A percentile compares a stretch with the other conserved stretches of the same genome.
Conservation (phyloP, 2,888 invertebrate genomes). For the Tenthredo distinguenda region DNA sequence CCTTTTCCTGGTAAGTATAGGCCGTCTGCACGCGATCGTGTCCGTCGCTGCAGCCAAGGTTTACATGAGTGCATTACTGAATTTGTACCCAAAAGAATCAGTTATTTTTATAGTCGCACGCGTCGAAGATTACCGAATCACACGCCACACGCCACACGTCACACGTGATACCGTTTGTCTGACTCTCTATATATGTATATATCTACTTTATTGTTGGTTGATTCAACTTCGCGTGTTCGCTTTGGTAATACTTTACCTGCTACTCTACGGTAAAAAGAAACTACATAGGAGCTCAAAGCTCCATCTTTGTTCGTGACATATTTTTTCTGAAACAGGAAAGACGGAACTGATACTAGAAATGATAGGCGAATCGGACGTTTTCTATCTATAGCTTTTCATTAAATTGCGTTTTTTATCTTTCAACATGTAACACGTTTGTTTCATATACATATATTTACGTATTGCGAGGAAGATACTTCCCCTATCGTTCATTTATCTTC, state of each 20-base stretch:
- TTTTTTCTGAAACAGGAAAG: neutral
- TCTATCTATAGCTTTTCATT: neutral
- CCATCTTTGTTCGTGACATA: neutral
- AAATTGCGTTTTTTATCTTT: neutral
- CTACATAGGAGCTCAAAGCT: neutral
- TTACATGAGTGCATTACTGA: neutral
- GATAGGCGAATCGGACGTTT: neutral
- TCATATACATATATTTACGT: too few relatives aligned
- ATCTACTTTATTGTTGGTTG: neutral
- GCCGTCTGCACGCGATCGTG: constrained; percentile 24
- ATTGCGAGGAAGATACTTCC: neutral
- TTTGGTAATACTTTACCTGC: neutral
- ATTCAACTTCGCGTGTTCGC: constrained; percentile 1
- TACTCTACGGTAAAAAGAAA: neutral
- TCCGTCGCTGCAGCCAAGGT: neutral
- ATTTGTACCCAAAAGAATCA: constrained; percentile 5
- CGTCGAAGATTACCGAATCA: constrained; percentile 47
- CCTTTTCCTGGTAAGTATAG: constrained; percentile 16
- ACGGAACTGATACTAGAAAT: neutral
- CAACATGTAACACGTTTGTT: too few relatives aligned
- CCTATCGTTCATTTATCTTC: neutral
- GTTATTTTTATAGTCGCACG: constrained; percentile 33
- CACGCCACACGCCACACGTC: constrained; percentile 46
- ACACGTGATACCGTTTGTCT: constrained; percentile 21
- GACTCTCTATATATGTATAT: constrained; percentile 1